A percentile compares a stretch with the other conserved stretches of the same genome.
phyloP scores from a whole-genome alignment of 2,113 vertebrate species.

The Ptilorrhoa leucosticta region DNA sequence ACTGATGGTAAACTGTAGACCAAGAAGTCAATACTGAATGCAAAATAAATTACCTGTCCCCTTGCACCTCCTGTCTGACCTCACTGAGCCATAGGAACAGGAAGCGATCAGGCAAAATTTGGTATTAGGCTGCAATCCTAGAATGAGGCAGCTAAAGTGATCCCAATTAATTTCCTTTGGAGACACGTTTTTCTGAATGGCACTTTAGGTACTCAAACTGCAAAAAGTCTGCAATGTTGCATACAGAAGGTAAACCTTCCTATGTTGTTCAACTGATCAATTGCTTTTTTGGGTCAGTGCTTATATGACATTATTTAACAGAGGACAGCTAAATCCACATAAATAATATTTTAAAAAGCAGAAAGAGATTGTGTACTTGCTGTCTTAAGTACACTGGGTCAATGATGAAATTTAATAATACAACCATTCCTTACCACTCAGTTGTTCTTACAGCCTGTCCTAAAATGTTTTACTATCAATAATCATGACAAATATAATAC shows the following conservation, averaged over 20 bases:
- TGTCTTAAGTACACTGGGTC: not conserved
- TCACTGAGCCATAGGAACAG: not conserved
- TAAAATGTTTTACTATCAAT: not conserved
- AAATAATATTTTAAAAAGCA: not conserved
- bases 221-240: not conserved
- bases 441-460: not conserved
- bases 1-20: not conserved
- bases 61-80: not conserved
- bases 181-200: not conserved
- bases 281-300: not conserved
- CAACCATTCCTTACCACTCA: not conserved
- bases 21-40: not conserved
- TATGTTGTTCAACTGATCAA: not conserved
- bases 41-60: not conserved
- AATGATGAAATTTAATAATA: not conserved
- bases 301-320: not conserved
- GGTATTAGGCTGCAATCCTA: not conserved
- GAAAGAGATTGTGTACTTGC: not conserved
- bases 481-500: not conserved
- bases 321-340: not conserved
- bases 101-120: not conserved
- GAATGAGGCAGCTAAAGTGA: not conserved
- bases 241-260: not conserved
- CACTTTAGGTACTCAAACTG: not conserved
- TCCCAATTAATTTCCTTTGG: not conserved